Base-by-base conservation (phyloP, 2,113 vertebrate species). In the Leptocoma aspasia region DNA sequence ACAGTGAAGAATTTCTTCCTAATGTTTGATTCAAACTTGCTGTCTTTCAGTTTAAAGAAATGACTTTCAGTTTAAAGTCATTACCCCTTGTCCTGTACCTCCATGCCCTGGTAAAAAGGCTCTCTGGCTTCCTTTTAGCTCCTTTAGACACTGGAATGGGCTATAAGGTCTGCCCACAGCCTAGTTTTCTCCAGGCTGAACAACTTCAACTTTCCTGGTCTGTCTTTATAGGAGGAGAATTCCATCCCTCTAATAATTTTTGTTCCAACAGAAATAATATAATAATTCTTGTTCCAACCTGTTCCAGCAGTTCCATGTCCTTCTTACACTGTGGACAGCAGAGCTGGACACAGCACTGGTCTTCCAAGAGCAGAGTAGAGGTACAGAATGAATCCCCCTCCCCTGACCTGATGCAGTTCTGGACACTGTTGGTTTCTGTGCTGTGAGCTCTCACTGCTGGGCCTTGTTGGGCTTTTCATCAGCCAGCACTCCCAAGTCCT, bases 381-480 rank as follows among this genome's bases (percentile, higher is more conserved):
- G 13, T 11, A 8, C 13, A 54, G 28, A 56, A 70, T 35, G n/a
- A n/a, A n/a, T n/a, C n/a, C 19, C 20, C 10, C 11, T 54, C 8
- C 3, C 5, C 5, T 31, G 28, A 6, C 13, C 47, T 47, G 24
- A 21, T 41, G n/a, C 30, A 59, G 31, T 24, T 37, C 37, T 27
- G 33, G 53, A 44, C 17, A 39, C 4, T 0, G 1, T 1, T 14
- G 47, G 13, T 45, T 53, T 54, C 17, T 33, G 17, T 15, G 19
- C 24, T 60, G 15, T 28, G 19, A 60, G 22, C 21, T 61, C 27
- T 44, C 45, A 35, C 26, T 61, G 26, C 20, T 12, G 9, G 16
- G 13, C 31, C 4, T 0, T 16, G 8, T 9, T 5, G 33, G n/a
- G 21, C 21, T 61, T 71, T 35, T 44, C 39, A 26, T 37, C 26